Percentiles rank a stretch among this genome's conserved stretches.
Conservation (phyloP, 2,797 vertebrate genomes). For the Ataeniobius toweri region DNA sequence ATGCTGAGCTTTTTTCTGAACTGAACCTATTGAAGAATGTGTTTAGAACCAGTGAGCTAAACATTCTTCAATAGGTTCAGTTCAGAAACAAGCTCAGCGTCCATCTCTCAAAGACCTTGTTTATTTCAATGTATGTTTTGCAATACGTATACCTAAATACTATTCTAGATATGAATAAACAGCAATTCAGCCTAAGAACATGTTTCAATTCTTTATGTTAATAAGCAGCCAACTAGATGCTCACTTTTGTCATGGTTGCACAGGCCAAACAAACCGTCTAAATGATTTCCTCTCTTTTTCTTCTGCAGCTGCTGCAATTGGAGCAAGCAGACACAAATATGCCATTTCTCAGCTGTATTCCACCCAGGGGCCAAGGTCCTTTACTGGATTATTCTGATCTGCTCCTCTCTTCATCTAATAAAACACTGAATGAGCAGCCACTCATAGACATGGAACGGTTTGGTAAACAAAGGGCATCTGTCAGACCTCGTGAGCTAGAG, state of each 20-base stretch:
- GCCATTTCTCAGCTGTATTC: conserved; percentile 26
- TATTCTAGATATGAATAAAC: conserved; percentile 18
- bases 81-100: no score
- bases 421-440: conserved; percentile 49
- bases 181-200: not conserved
- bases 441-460: conserved; percentile 29
- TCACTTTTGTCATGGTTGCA: conserved; percentile 37
- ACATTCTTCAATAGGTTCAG: no score
- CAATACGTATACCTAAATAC: not conserved
- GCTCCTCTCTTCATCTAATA: conserved; percentile 53
- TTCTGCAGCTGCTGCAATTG: conserved; percentile 60
- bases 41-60: not conserved
- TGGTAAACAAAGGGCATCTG: conserved; percentile 43
- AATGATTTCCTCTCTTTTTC: conserved; percentile 63
- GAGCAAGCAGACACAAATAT: conserved; percentile 43
- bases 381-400: conserved; percentile 58
- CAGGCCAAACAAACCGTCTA: conserved; percentile 50
- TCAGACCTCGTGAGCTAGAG: conserved; percentile 40
- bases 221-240: conserved; percentile 48
- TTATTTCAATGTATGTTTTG: not conserved
- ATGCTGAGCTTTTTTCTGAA: no score
- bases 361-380: conserved; percentile 46
- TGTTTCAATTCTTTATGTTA: conserved; percentile 30
- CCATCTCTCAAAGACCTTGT: not conserved
- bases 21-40: no score